phyloP scores from a whole-genome alignment of 2,113 vertebrate genomes.

The Ahaetulla prasina region DNA sequence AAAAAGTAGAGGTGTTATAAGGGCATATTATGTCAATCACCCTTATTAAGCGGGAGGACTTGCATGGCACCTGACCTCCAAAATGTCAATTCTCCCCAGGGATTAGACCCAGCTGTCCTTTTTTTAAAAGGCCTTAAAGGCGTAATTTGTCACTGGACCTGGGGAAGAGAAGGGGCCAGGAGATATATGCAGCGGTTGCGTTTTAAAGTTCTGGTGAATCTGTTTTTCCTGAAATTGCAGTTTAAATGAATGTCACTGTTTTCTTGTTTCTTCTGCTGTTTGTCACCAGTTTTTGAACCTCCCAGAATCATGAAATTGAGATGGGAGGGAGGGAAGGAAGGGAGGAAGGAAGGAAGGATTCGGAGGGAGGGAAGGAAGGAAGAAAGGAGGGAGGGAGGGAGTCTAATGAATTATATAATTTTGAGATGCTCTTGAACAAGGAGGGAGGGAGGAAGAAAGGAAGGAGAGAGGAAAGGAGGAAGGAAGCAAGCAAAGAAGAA shows the following conservation, averaged over 20 bases:
- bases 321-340: slow-evolving; percentile 25
- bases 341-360: too few relatives aligned
- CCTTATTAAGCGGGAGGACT: neutral
- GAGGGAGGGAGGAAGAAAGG: too few relatives aligned
- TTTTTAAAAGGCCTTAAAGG: neutral
- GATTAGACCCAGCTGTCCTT: neutral
- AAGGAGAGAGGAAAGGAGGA: too few relatives aligned
- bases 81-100: neutral
- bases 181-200: neutral
- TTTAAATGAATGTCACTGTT: neutral
- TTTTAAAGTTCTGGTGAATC: neutral
- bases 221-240: neutral
- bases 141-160: neutral
- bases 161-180: neutral
- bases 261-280: neutral
- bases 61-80: neutral
- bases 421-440: too few relatives aligned
- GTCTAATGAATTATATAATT: too few relatives aligned
- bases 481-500: neutral
- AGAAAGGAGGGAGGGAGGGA: too few relatives aligned
- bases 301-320: neutral
- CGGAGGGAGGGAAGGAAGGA: too few relatives aligned
- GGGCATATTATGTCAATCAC: neutral
- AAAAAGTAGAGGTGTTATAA: neutral
- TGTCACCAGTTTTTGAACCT: neutral